phyloP scores from a whole-genome alignment of 1,140 invertebrate species.

The Gonioctena quinquepunctata region DNA sequence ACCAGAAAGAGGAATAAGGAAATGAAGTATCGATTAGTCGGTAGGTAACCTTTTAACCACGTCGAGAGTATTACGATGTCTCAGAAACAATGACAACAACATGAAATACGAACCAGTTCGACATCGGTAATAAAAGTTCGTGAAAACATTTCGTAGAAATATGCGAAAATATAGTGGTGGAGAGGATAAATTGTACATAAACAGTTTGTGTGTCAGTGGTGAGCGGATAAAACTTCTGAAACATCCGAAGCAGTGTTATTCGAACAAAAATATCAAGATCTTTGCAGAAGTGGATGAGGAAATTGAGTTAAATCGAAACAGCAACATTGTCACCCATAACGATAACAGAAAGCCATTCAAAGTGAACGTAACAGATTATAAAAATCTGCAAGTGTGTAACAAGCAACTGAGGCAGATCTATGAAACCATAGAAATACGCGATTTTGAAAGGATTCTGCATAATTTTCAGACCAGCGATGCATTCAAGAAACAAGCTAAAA shows the following conservation, averaged over 20 bases:
- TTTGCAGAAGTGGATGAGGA: slow-evolving; percentile 4
- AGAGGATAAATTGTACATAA: slow-evolving; percentile 17
- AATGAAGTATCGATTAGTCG: slow-evolving; percentile 17
- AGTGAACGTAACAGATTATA: slow-evolving; percentile 22
- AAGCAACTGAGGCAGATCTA: slow-evolving; percentile 34
- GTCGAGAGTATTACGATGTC: background rate
- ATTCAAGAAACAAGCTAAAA: background rate
- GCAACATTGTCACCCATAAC: background rate
- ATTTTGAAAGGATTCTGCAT: slow-evolving; percentile 42
- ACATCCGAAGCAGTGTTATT: background rate
- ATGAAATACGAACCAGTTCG: background rate
- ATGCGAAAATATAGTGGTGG: slow-evolving; percentile 15
- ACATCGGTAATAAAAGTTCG: background rate
- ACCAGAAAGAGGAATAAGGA: slow-evolving; percentile 16
- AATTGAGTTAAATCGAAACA: background rate
- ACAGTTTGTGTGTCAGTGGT: slow-evolving; percentile 9
- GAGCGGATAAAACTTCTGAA: background rate
- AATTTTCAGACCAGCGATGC: slow-evolving; percentile 19
- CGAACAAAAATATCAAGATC: slow-evolving; percentile 11
- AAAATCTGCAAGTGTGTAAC: slow-evolving; percentile 26
- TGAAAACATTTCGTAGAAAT: slow-evolving; percentile 14
- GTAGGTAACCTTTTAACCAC: slow-evolving; percentile 19
- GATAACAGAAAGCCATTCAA: slow-evolving; percentile 6
- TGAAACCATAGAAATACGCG: slow-evolving; percentile 40
- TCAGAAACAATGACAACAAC: slow-evolving; percentile 16